Evolutionary conservation across 2,888 invertebrate species (phyloP).

Genomic region (Eudemis profundana): DNA sequence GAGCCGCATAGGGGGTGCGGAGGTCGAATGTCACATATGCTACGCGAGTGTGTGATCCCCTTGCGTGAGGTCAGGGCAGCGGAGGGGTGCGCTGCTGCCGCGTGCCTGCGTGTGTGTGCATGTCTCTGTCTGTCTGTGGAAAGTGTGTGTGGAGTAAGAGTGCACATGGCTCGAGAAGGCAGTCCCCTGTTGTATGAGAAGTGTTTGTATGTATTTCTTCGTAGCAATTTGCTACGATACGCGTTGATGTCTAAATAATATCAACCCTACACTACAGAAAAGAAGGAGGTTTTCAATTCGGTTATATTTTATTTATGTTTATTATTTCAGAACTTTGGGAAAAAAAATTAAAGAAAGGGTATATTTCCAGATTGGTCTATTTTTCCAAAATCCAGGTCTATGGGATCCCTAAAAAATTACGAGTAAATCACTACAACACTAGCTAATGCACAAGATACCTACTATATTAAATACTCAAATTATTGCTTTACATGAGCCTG

Average conservation of each 20-base stretch:
- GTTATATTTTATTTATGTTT: too few relatives aligned
- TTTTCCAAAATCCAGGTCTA: too few relatives aligned
- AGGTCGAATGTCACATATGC: conserved; percentile 71
- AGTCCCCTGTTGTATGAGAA: conserved; percentile 4
- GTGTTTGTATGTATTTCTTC: conserved; percentile 42
- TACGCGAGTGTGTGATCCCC: conserved; percentile 59
- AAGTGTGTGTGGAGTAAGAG: conserved; percentile 3
- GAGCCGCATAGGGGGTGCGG: conserved; percentile 63
- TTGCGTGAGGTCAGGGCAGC: conserved; percentile 51
- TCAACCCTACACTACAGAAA: conserved; percentile 15
- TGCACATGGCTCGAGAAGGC: not conserved
- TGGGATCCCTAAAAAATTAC: too few relatives aligned
- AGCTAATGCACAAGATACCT: too few relatives aligned
- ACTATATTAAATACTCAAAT: too few relatives aligned
- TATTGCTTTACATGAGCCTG: too few relatives aligned
- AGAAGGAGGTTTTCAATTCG: too few relatives aligned
- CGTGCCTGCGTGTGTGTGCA: conserved; percentile 41
- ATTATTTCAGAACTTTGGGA: too few relatives aligned
- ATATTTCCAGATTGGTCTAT: too few relatives aligned
- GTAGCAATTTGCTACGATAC: conserved; percentile 60
- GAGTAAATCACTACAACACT: too few relatives aligned
- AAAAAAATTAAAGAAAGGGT: too few relatives aligned
- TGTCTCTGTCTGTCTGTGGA: not conserved
- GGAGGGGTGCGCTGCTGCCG: conserved; percentile 46
- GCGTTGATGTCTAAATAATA: conserved; percentile 50